Conservation (phyloP, 2,797 vertebrate species). For the Acanthornis magna region DNA sequence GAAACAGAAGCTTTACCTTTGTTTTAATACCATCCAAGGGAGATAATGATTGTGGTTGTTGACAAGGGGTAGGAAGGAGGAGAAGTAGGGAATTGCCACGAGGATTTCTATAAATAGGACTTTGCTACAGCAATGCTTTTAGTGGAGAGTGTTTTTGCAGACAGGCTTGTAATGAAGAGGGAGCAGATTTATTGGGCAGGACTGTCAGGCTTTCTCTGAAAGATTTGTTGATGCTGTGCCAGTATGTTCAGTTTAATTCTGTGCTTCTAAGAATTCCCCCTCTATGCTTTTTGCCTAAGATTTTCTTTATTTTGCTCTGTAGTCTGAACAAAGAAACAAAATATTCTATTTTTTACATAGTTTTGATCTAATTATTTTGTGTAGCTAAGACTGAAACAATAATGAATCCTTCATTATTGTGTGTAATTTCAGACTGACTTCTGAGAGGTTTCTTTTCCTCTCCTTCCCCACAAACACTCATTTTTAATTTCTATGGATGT, state of each 20-base stretch:
- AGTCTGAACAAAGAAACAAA: neutral
- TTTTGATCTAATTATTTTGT: neutral
- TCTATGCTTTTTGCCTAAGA: neutral
- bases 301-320: neutral
- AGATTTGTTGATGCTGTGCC: conserved; percentile 52
- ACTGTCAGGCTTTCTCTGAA: conserved; percentile 43
- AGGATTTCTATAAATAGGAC: conserved; percentile 52
- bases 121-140: conserved; percentile 45
- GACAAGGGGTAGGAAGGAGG: neutral
- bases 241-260: conserved; percentile 18
- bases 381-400: neutral
- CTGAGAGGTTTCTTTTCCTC: neutral
- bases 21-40: neutral
- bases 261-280: conserved; percentile 3
- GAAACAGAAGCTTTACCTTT: neutral
- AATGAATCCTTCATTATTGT: neutral
- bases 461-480: neutral
- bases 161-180: conserved; percentile 38
- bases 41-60: neutral
- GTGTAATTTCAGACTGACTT: neutral
- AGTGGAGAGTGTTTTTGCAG: conserved; percentile 21
- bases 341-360: neutral
- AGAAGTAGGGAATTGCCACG: neutral
- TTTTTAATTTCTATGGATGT: neutral
- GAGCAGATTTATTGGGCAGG: conserved; percentile 56